Percentiles rank a stretch among this genome's conserved stretches.
These are phyloP conservation scores for Aethina tumida DNA, from an alignment of 1,140 invertebrate genomes.

Conservation along the genomic window DNA sequence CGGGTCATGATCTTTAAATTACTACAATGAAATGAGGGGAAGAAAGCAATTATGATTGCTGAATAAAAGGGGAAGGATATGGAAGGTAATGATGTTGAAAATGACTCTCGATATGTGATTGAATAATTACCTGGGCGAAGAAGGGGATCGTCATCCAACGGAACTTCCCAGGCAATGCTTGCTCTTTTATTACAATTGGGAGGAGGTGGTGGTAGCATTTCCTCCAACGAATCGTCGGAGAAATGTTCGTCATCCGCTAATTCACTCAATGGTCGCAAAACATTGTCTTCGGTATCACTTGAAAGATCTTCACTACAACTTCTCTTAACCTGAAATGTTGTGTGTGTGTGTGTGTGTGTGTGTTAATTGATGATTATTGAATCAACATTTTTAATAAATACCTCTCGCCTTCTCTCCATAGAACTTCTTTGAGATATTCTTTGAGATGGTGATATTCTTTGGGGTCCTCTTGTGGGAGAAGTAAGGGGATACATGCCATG, in stretches of 20 bases:
- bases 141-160: slow-evolving; percentile 55
- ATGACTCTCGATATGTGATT: no score
- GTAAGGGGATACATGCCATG: slow-evolving; percentile 32
- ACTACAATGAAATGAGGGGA: no score
- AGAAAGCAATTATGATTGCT: no score
- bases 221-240: slow-evolving; percentile 73
- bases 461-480: slow-evolving; percentile 49
- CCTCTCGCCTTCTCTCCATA: slow-evolving; percentile 34
- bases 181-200: slow-evolving; percentile 55
- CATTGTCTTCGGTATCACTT: slow-evolving; percentile 24
- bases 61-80: no score
- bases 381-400: background rate
- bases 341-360: no score
- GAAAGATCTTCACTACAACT: slow-evolving; percentile 21
- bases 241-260: slow-evolving; percentile 61
- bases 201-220: slow-evolving; percentile 49
- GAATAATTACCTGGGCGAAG: slow-evolving; percentile 49
- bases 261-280: slow-evolving; percentile 25
- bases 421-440: slow-evolving; percentile 66
- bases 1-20: no score
- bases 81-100: no score
- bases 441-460: slow-evolving; percentile 56
- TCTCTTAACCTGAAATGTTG: no score
- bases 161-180: slow-evolving; percentile 75
- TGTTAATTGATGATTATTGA: no score